Conservation (phyloP, 2,113 vertebrate genomes). For the Hydropotes inermis region DNA sequence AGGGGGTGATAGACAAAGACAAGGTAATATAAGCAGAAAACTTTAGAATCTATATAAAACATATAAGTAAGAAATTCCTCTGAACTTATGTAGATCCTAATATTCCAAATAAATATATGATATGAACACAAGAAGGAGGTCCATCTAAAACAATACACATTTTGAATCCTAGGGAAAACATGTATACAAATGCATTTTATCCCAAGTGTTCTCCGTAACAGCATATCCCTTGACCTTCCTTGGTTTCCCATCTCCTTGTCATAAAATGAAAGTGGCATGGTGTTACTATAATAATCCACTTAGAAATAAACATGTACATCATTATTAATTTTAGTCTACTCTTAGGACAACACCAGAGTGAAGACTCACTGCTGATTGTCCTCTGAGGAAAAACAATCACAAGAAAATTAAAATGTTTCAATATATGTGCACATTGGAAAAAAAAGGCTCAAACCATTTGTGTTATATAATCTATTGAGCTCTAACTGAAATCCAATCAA, state of each 20-base stretch:
- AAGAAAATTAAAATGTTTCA: not conserved
- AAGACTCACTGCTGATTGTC: not conserved
- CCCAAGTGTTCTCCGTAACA: not conserved
- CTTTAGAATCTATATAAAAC: not conserved
- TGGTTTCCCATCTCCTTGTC: not conserved
- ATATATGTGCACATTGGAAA: not conserved
- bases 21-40: not conserved
- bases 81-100: not conserved
- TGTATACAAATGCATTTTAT: not conserved
- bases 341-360: not conserved
- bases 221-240: not conserved
- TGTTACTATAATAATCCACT: not conserved
- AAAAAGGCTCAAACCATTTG: not conserved
- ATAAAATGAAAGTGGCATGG: not conserved
- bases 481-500: slow-evolving; percentile 18
- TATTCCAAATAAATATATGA: not conserved
- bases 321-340: not conserved
- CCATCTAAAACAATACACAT: not conserved
- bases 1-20: not conserved
- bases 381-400: not conserved
- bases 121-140: not conserved
- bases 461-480: not conserved
- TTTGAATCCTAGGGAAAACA: not conserved
- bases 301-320: not conserved
- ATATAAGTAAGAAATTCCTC: not conserved